Conservation (phyloP, 2,113 vertebrate genomes). For the Gymnarchus niloticus region DNA sequence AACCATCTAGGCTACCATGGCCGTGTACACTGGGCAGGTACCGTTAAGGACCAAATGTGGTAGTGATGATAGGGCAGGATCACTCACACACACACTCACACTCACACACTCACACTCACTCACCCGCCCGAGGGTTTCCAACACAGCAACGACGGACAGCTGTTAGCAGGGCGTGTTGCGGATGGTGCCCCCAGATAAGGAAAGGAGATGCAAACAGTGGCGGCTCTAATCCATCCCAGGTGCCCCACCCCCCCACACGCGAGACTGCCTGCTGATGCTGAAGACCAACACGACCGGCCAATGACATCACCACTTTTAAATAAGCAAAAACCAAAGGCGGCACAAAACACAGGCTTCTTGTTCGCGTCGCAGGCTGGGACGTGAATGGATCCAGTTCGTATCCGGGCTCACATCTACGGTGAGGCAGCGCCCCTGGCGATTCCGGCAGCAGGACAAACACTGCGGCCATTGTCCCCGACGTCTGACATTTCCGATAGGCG, state of each 20-base stretch:
- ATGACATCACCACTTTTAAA: slow-evolving; percentile 33
- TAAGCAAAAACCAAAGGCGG: slow-evolving; percentile 28
- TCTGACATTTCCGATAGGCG: background rate
- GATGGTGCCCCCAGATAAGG: slow-evolving; percentile 73
- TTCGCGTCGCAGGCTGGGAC: background rate
- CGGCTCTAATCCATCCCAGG: slow-evolving; percentile 56
- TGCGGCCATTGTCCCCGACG: background rate
- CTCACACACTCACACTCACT: background rate
- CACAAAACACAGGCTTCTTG: background rate
- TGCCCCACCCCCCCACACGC: slow-evolving; percentile 52
- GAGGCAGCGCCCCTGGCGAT: background rate
- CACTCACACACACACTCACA: background rate
- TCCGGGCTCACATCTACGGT: background rate
- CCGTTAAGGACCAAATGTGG: background rate
- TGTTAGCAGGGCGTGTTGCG: slow-evolving; percentile 63
- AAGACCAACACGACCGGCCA: slow-evolving; percentile 66
- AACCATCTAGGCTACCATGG: background rate
- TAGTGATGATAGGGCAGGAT: background rate
- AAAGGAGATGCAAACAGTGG: slow-evolving; percentile 67
- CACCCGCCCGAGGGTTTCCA: slow-evolving; percentile 31
- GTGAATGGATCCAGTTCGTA: background rate
- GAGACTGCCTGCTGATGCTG: slow-evolving; percentile 74
- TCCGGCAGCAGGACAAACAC: background rate
- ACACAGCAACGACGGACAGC: slow-evolving; percentile 38
- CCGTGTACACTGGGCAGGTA: background rate